Percentiles rank a stretch among this genome's conserved stretches.
Evolutionary conservation across 2,113 vertebrate species (phyloP).

Genomic region (Mesembrinibis cayennensis): DNA sequence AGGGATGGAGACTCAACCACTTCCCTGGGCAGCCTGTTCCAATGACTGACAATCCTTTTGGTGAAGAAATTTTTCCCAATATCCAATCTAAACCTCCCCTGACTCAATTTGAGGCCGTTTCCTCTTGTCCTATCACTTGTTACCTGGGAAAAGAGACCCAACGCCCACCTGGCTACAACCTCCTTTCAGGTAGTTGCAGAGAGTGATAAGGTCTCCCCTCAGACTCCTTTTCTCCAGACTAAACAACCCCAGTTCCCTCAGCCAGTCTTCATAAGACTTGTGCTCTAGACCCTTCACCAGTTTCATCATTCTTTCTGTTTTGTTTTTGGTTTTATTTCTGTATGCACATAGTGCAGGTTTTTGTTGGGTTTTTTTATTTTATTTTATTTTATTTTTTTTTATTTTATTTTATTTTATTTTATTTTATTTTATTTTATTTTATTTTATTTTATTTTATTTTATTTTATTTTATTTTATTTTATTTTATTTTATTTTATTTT

Average conservation of each 20-base stretch:
- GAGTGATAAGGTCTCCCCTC: neutral
- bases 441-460: neutral
- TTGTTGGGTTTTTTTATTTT: too few relatives aligned
- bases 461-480: neutral
- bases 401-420: neutral
- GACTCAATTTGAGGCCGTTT: neutral
- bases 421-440: neutral
- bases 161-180: neutral
- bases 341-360: neutral
- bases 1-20: neutral
- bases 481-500: neutral
- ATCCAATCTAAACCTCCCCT: neutral
- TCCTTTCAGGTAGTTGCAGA: neutral
- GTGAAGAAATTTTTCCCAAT: neutral
- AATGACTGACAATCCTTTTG: accelerated
- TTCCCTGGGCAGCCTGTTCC: neutral
- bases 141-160: neutral
- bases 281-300: neutral
- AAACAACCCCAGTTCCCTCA: neutral
- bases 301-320: neutral
- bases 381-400: too few relatives aligned
- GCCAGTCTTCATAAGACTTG: neutral
- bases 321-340: neutral
- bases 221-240: neutral
- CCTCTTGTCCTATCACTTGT: neutral